These are phyloP conservation scores for Syngnathoides biaculeatus DNA, from an alignment of 2,113 vertebrate species.

Conservation along the genomic window DNA sequence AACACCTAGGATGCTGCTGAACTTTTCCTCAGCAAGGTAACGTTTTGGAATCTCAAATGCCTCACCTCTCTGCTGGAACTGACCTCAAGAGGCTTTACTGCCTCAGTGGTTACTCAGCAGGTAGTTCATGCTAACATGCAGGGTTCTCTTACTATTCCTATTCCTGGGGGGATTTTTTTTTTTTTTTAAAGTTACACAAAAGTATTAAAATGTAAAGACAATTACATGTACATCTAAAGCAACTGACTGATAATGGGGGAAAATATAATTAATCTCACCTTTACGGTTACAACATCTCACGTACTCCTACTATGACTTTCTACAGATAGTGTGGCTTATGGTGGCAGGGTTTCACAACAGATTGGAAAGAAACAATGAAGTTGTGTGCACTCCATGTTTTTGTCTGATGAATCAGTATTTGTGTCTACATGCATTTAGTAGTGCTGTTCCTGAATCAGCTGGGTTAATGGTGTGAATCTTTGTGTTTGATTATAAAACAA, in stretches of 20 bases:
- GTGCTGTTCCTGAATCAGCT: too few species aligned
- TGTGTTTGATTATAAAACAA: too few species aligned
- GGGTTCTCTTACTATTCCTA: background rate
- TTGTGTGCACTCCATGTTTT: too few species aligned
- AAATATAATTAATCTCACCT: background rate
- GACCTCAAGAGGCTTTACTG: conserved; percentile 18
- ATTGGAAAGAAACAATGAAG: too few species aligned
- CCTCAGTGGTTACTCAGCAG: conserved; percentile 41
- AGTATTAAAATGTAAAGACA: background rate
- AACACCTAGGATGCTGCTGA: conserved; percentile 29
- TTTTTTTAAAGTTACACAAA: conserved; percentile 11
- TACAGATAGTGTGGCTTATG: background rate
- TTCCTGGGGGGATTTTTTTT: conserved; percentile 19
- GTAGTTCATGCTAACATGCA: conserved; percentile 12
- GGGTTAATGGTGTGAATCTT: too few species aligned
- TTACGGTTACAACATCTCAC: background rate
- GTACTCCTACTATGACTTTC: too few species aligned
- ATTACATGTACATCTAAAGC: background rate
- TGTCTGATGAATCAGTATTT: too few species aligned
- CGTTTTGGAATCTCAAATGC: conserved; percentile 33
- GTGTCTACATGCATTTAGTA: too few species aligned
- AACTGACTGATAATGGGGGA: background rate
- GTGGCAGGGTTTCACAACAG: too few species aligned
- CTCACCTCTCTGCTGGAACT: conserved; percentile 19
- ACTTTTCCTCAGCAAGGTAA: conserved; percentile 33